Conservation (phyloP, 1,140 invertebrate genomes). For the Orius laevigatus region DNA sequence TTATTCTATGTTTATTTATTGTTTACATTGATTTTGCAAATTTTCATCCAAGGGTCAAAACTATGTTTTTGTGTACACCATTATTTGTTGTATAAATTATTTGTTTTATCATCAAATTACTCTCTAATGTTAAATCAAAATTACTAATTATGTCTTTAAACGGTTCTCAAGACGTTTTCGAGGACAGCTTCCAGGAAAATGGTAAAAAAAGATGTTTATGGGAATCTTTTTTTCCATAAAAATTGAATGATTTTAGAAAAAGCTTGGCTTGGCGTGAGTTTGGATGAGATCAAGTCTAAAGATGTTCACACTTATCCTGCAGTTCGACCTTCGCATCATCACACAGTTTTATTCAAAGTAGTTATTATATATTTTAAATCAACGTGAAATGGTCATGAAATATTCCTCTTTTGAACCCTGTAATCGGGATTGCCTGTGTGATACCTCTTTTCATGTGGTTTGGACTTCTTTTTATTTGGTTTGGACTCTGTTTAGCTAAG, state of each 20-base stretch:
- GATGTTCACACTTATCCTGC: slow-evolving; percentile 2
- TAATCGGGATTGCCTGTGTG: background rate
- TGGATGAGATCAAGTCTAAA: slow-evolving; percentile 3
- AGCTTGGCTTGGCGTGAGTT: slow-evolving; percentile 4
- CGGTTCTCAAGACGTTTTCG: slow-evolving; percentile 3
- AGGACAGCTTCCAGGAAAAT: background rate
- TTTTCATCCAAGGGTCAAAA: too few relatives aligned
- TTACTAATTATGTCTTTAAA: background rate
- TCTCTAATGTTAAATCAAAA: too few relatives aligned
- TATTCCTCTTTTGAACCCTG: slow-evolving; percentile 3
- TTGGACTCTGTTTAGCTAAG: too few relatives aligned
- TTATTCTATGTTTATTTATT: too few relatives aligned
- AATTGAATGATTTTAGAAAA: background rate
- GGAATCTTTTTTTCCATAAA: background rate
- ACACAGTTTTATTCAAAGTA: slow-evolving; percentile 16
- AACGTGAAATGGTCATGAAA: background rate
- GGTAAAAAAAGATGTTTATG: background rate
- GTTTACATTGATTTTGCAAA: too few relatives aligned
- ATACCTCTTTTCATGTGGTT: background rate
- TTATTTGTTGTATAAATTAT: too few relatives aligned
- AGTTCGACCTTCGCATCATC: slow-evolving; percentile 1
- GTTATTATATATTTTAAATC: background rate
- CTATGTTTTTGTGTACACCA: too few relatives aligned
- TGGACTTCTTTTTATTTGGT: too few relatives aligned
- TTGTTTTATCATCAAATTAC: too few relatives aligned